Base-by-base conservation (phyloP, 2,113 vertebrate genomes). In the Platanista minor region DNA sequence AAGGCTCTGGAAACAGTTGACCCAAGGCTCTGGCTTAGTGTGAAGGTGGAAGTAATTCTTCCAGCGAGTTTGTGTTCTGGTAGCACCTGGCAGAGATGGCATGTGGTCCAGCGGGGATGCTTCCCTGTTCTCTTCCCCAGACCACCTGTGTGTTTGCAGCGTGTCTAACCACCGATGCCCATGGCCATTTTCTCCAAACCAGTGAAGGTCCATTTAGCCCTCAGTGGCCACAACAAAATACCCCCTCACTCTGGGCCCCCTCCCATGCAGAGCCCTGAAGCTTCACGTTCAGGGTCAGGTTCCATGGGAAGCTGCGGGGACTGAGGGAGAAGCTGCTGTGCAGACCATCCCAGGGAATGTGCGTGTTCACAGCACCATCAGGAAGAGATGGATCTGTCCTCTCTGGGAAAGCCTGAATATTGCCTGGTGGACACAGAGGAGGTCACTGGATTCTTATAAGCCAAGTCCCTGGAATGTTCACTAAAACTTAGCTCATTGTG, bases 101-200 rank as follows among this genome's bases (percentile, higher is more conserved):
- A 1, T 0, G 36, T 29, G 6, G 21, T 3, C 67, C 1, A 0
- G 29, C 1, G 23, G 0, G 3, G 52, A 13, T 2, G 4, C 6
- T 10, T 31, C 6, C 29, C 23, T 49, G 33, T 17, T 49, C 6
- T 15, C 33, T 13, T 9, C 11, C 27, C 3, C 9, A n/a, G 41
- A 6, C 20, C 21, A 23, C 9, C 62, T 15, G 10, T 8, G 23
- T 6, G 21, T 27, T 43, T 7, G 5, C 77, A 0, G 77, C 7
- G 12, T 1, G 1, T 21, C 85, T 71, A 20, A 0, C 4, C 25
- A 3, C 25, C n/a, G 1, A 0, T 0, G 13, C 18, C 39, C 36
- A 0, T 0, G 49, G 17, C 25, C 36, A 25, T 71, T 18, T 17
- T n/a, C 6, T 33, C 18, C 41, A 27, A 11, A 11, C 59, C 29